phyloP scores from a whole-genome alignment of 1,140 invertebrate species.

The Dinoponera quadriceps region DNA sequence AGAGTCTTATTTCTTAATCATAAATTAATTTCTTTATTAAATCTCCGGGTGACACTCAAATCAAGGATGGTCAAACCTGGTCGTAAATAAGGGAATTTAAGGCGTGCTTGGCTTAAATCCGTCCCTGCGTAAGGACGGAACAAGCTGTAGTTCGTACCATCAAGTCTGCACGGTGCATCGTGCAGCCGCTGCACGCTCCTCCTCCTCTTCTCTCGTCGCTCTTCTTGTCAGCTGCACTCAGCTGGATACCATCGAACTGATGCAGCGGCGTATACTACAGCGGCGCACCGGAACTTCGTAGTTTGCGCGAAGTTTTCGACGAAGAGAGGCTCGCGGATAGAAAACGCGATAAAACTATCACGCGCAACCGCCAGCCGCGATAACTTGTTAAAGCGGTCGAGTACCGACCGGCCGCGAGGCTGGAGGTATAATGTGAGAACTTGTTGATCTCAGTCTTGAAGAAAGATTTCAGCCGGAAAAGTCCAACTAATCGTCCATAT shows the following conservation, averaged over 20 bases:
- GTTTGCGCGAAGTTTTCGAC: slow-evolving; percentile 35
- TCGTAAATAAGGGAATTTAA: background rate
- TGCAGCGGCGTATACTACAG: slow-evolving; percentile 33
- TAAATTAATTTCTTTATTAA: no score
- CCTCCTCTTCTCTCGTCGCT: slow-evolving; percentile 71
- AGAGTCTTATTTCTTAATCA: no score
- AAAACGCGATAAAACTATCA: slow-evolving; percentile 47
- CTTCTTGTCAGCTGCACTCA: slow-evolving; percentile 69
- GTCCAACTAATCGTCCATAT: background rate
- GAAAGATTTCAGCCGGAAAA: background rate
- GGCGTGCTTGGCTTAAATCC: background rate
- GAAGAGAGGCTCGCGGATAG: slow-evolving; percentile 4
- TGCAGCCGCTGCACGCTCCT: slow-evolving; percentile 30
- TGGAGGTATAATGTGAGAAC: slow-evolving; percentile 4
- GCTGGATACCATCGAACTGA: slow-evolving; percentile 76
- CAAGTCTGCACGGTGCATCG: slow-evolving; percentile 51
- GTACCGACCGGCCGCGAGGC: background rate
- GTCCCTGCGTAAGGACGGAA: slow-evolving; percentile 28
- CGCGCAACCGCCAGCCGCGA: slow-evolving; percentile 10
- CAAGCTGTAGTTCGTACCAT: slow-evolving; percentile 42
- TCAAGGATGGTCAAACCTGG: no score
- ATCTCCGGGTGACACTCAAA: no score
- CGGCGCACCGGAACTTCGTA: slow-evolving; percentile 5
- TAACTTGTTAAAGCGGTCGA: slow-evolving; percentile 31
- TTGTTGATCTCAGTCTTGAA: slow-evolving; percentile 15